Evolutionary conservation across 2,888 invertebrate genomes (phyloP), one percentile per base, ranked within the genome.

Genomic region (Lymantria dispar): DNA sequence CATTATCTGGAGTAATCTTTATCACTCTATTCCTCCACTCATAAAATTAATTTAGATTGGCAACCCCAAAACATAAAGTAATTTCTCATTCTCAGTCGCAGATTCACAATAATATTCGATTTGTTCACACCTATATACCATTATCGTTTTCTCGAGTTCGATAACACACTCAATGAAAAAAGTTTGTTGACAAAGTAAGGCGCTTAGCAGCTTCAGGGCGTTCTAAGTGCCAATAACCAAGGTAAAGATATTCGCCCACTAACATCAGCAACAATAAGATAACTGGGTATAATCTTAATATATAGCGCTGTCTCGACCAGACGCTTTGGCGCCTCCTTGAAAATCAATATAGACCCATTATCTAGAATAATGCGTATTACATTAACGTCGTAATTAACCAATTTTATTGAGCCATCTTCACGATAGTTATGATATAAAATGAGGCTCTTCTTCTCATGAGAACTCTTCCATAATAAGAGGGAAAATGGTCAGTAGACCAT

Each of bases 291-390:
- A 67, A 69, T 58, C 45, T 51, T 61, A 62, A 70, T 63, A 40
- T 64, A 68, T 55, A 54, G 40, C 30, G 40, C 39, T 45, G 48
- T 55, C 48, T 47, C 13, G 48, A 43, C 50, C 62, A 74, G 76
- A 76, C 76, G 42, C 54, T 56, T 52, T 50, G 77, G 74, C 77
- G 76, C 72, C 77, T 41, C 40, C 63, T 55, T 64, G 58, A 49
- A 47, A 62, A 72, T 68, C 64, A 60, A 66, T 62, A 49, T 58
- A 69, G 63, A 62, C 57, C 59, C 52, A 33, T 55, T 60, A 38
- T 56, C 46, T 52, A 53, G 33, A 44, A 52, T 44, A 47, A 39
- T 53, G 50, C 31, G 33, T 43, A 43, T 31, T 29, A 29, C 33
- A 33, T 8, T 7, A 33, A 33, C 33, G 33, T 33, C 8, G 10